Base-by-base conservation (phyloP, 2,888 invertebrate genomes). In the Nymphalis c-album region DNA sequence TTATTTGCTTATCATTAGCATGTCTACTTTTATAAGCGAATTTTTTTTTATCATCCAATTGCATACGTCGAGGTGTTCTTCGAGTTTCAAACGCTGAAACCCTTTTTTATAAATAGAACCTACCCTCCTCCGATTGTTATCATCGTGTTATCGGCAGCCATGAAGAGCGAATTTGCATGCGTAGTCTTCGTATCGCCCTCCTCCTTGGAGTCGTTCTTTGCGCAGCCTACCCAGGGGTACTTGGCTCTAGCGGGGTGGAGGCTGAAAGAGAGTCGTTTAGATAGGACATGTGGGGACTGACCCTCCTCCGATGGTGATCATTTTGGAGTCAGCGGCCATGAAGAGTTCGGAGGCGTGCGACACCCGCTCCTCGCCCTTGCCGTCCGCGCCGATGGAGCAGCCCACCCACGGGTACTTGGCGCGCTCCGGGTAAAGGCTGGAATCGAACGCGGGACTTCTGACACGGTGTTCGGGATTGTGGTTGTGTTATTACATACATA, bases 291-390 rank as follows among this genome's bases (percentile, higher is more conserved):
- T 22, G 46, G 55, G 20, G 48, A 87, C 86, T 94, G 93, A 98
- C 98, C 99, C 98, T 91, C 98, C 98, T 73, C 98, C 98, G 81
- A 99, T 96, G 76, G 97, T 97, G 80, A 99, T 96, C 97, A 98
- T 98, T 88, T 96, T 96, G 64, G 96, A 94, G 92, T 98, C 98
- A 26, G 98, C 98, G 47, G 98, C 98, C 97, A 98, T 98, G 91
- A 98, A 99, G 48, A 98, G 94, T 82, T 98, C 98, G 8, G 97
- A 96, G 71, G 97, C 96, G 91, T 97, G 97, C 62, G 95, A 94
- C 59, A 96, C 94, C 76, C 93, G 93, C 80, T 93, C 95, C 82
- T 95, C 95, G 17, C 78, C 79, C 73, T 85, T 86, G 67, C 84
- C 86, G 50, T 85, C 88, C 59, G 81, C 82, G 26, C 77, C 77